phyloP scores from a whole-genome alignment of 1,140 invertebrate species.

The Plectrocnemia conspersa region DNA sequence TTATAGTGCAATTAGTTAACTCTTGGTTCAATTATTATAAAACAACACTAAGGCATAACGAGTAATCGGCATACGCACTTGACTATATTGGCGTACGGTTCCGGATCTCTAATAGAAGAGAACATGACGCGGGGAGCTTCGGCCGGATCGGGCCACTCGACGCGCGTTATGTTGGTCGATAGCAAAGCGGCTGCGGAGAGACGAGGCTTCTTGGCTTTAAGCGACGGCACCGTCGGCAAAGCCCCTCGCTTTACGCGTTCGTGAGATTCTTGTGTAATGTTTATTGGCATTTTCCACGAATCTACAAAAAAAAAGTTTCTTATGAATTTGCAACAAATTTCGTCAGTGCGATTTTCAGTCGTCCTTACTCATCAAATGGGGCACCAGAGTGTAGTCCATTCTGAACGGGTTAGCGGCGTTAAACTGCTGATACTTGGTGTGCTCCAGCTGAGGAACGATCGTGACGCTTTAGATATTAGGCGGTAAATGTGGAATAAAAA shows the following conservation, averaged over 20 bases:
- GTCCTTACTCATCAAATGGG: conserved; percentile 83
- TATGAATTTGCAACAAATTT: neutral
- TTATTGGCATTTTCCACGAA: conserved; percentile 88
- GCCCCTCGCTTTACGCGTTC: conserved; percentile 68
- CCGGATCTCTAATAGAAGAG: conserved; percentile 40
- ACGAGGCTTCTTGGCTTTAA: conserved; percentile 54
- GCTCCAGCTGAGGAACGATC: conserved; percentile 73
- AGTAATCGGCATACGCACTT: conserved; percentile 41
- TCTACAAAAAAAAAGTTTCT: conserved; percentile 53
- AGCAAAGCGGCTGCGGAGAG: conserved; percentile 35
- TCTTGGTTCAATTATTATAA: too few relatives aligned
- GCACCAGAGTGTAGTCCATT: conserved; percentile 80
- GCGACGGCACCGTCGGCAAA: conserved; percentile 45
- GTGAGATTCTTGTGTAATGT: conserved; percentile 80
- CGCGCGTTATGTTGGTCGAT: conserved; percentile 37
- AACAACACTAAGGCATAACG: neutral
- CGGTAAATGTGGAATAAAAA: neutral
- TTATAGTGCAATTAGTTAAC: too few relatives aligned
- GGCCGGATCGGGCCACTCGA: conserved; percentile 44
- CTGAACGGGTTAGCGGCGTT: conserved; percentile 71
- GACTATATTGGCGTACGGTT: conserved; percentile 40
- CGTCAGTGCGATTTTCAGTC: neutral
- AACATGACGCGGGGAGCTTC: conserved; percentile 58
- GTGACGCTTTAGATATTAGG: neutral
- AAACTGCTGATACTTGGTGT: conserved; percentile 84